phyloP scores from a whole-genome alignment of 1,140 invertebrate species.

The Drosophila neocordata region DNA sequence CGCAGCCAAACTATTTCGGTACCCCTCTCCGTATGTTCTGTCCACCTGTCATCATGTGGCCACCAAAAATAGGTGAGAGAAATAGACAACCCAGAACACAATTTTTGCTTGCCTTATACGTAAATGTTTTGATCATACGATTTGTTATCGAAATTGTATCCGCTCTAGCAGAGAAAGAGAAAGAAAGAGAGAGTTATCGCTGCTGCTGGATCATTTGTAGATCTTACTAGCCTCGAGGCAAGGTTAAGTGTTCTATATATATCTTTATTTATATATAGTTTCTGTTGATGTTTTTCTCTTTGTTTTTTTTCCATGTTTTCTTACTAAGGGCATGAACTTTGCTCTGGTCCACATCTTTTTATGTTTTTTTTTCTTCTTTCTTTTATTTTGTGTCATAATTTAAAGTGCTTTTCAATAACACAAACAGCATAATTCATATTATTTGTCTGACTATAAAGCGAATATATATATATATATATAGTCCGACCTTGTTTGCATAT shows the following conservation, averaged over 20 bases:
- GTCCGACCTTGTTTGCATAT: slow-evolving; percentile 42
- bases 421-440: slow-evolving; percentile 61
- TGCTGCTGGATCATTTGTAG: neutral
- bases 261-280: slow-evolving; percentile 10
- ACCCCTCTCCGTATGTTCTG: neutral
- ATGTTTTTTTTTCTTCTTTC: slow-evolving; percentile 29
- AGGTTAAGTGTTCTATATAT: slow-evolving; percentile 26
- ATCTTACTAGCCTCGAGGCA: slow-evolving; percentile 6
- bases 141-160: slow-evolving; percentile 72
- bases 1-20: slow-evolving; percentile 59
- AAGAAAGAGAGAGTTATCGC: slow-evolving; percentile 13
- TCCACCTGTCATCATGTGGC: slow-evolving; percentile 61
- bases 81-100: slow-evolving; percentile 56
- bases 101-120: slow-evolving; percentile 53
- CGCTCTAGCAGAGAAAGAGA: slow-evolving; percentile 55
- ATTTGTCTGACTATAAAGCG: slow-evolving; percentile 43
- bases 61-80: slow-evolving; percentile 46
- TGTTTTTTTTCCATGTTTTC: slow-evolving; percentile 37
- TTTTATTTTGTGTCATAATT: slow-evolving; percentile 43
- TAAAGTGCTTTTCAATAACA: slow-evolving; percentile 60
- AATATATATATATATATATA: neutral
- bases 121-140: slow-evolving; percentile 19
- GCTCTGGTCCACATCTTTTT: slow-evolving; percentile 9
- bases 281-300: slow-evolving; percentile 2
- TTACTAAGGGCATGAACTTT: slow-evolving; percentile 36